phyloP scores from a whole-genome alignment of 2,888 invertebrate genomes.

The Aleiodes leptofemur region DNA sequence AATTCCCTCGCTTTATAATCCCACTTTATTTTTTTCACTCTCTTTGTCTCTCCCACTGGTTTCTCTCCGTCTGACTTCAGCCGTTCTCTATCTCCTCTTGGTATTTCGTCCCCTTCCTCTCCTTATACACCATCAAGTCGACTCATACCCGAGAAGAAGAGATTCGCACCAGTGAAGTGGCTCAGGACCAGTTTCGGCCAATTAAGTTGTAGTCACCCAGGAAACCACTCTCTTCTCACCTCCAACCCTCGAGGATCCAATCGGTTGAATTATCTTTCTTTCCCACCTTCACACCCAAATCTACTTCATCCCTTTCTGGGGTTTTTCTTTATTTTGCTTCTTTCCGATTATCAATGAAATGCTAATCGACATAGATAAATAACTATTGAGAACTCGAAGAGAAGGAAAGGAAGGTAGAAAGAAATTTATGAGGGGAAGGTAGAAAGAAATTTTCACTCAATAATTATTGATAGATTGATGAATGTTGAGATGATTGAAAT shows the following conservation, averaged over 20 bases:
- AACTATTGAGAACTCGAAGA: too few relatives aligned
- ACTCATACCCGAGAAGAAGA: slow-evolving; percentile 2
- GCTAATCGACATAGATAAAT: background rate
- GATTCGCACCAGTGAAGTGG: slow-evolving; percentile 38
- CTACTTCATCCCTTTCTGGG: slow-evolving; percentile 8
- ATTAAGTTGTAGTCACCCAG: slow-evolving; percentile 71
- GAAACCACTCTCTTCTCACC: slow-evolving; percentile 52
- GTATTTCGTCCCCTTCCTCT: slow-evolving; percentile 11
- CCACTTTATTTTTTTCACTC: background rate
- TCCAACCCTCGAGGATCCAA: slow-evolving; percentile 21
- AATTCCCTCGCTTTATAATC: slow-evolving; percentile 59
- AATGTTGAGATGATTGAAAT: too few relatives aligned
- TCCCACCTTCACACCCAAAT: slow-evolving; percentile 34
- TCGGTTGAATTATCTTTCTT: slow-evolving; percentile 38
- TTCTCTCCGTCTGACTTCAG: background rate
- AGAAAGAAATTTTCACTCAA: background rate
- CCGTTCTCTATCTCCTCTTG: slow-evolving; percentile 18
- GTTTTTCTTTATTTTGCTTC: background rate
- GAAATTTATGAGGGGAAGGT: background rate
- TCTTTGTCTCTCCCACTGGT: slow-evolving; percentile 15
- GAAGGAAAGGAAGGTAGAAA: background rate
- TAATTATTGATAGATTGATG: too few relatives aligned
- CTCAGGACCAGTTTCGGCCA: slow-evolving; percentile 69
- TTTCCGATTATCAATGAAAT: background rate
- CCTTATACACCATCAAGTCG: background rate